Percentiles rank a stretch among this genome's conserved stretches.
phyloP scores from a whole-genome alignment of 2,888 invertebrate species.

The Phaonia tiefii region DNA sequence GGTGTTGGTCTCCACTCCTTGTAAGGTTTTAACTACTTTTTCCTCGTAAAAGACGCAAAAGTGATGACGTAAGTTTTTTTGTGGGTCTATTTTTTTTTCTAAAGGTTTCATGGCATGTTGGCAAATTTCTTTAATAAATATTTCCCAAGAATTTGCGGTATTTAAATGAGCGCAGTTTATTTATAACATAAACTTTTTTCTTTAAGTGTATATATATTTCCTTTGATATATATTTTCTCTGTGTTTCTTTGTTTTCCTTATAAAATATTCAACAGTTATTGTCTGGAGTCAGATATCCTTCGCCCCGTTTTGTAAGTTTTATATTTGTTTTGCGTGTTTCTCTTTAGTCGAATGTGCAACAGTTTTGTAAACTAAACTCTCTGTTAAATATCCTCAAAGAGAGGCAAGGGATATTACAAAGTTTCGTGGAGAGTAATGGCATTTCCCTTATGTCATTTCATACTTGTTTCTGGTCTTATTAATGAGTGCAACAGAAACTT shows the following conservation, averaged over 20 bases:
- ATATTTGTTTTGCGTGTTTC: conserved; percentile 1
- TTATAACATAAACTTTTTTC: too few relatives aligned
- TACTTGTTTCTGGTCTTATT: too few relatives aligned
- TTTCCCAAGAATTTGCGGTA: background rate
- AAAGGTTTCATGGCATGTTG: background rate
- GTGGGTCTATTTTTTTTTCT: background rate
- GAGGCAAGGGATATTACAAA: too few relatives aligned
- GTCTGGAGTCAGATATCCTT: conserved; percentile 68
- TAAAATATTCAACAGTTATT: conserved; percentile 74
- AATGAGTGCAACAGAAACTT: too few relatives aligned
- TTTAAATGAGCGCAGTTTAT: background rate
- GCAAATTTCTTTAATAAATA: too few relatives aligned
- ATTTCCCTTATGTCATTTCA: background rate
- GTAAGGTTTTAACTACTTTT: conserved; percentile 7
- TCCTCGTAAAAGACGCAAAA: too few relatives aligned
- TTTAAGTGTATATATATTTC: background rate
- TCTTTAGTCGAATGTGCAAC: conserved; percentile 48
- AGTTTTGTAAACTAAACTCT: conserved; percentile 37
- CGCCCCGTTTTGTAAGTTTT: too few relatives aligned
- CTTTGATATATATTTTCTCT: background rate
- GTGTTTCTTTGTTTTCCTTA: background rate
- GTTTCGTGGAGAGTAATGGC: too few relatives aligned
- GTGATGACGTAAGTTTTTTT: conserved; percentile 73
- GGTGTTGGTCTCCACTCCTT: conserved; percentile 53
- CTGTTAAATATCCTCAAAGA: too few relatives aligned